Base-by-base conservation (phyloP, 2,888 invertebrate species). In the Itoplectis maculator region DNA sequence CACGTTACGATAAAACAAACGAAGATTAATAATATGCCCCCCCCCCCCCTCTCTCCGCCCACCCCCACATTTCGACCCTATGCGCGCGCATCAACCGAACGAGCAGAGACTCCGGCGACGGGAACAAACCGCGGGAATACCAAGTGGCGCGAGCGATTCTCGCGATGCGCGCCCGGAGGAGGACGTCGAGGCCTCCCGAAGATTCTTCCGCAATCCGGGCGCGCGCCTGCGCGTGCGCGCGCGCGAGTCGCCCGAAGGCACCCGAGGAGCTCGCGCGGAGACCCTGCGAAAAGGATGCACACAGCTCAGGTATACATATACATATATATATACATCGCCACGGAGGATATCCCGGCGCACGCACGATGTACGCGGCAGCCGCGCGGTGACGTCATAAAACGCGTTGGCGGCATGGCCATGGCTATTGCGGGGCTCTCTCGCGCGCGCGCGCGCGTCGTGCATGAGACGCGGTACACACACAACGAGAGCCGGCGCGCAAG, bases 331-430 rank as follows among this genome's bases (percentile, higher is more conserved):
- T n/a, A n/a, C n/a, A n/a, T n/a, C n/a, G n/a, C n/a, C n/a, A n/a
- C n/a, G n/a, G n/a, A n/a, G 35, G 59, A 59, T 59, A 59, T 35
- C 37, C 59, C 59, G 29, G 15, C 59, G n/a, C 29, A 59, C 59
- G 35, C 59, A 59, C 29, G 35, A 18, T 6, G 8, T 2, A 13
- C 11, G 40, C 11, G 18, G 40, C 61, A 18, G 18, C 2, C 18
- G 18, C 56, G 75, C 42, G 69, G 83, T 89, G 89, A 89, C 88
- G 89, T 89, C 88, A 89, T 84, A 42, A 72, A 75, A 86, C 29
- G 88, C 87, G 88, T 90, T 87, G 90, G 89, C 88, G 89, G 86
- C 88, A 86, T 87, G 87, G 86, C 87, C 87, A 86, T 88, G 88
- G 87, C 78, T 81, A 86, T 86, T 35, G 40, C 15, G 4, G 59